Evolutionary conservation across 2,113 vertebrate genomes (phyloP).

Genomic region (Atractosteus spatula): DNA sequence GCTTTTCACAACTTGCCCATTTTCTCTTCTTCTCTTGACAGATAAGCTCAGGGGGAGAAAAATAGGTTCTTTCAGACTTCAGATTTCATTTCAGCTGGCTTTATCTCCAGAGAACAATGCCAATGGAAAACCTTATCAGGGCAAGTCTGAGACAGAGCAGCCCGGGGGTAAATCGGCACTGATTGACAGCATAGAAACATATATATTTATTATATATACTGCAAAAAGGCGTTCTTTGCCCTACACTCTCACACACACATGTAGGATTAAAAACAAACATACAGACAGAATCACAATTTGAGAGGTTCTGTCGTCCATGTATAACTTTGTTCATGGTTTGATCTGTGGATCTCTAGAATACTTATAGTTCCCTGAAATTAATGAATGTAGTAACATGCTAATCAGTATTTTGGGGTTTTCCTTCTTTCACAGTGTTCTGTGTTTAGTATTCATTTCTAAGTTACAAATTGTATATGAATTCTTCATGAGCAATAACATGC

Average conservation of each 20-base stretch:
- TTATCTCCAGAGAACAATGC: constrained; percentile 54
- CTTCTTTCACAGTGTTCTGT: too few relatives aligned
- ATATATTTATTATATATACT: neutral
- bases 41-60: constrained; percentile 42
- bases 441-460: too few relatives aligned
- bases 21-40: constrained; percentile 39
- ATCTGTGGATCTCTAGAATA: too few relatives aligned
- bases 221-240: neutral
- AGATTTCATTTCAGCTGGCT: constrained; percentile 53
- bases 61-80: constrained; percentile 51
- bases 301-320: too few relatives aligned
- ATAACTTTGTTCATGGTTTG: too few relatives aligned
- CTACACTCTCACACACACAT: neutral
- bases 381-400: too few relatives aligned
- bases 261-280: too few relatives aligned
- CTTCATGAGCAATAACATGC: too few relatives aligned
- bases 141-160: constrained; percentile 33
- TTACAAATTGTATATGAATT: too few relatives aligned
- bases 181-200: constrained; percentile 16
- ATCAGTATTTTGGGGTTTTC: too few relatives aligned
- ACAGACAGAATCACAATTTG: too few relatives aligned
- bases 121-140: constrained; percentile 45
- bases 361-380: too few relatives aligned
- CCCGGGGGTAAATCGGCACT: constrained; percentile 14
- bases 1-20: constrained; percentile 23